Conservation (phyloP, 2,888 invertebrate species). For the Drosophila incognita region DNA sequence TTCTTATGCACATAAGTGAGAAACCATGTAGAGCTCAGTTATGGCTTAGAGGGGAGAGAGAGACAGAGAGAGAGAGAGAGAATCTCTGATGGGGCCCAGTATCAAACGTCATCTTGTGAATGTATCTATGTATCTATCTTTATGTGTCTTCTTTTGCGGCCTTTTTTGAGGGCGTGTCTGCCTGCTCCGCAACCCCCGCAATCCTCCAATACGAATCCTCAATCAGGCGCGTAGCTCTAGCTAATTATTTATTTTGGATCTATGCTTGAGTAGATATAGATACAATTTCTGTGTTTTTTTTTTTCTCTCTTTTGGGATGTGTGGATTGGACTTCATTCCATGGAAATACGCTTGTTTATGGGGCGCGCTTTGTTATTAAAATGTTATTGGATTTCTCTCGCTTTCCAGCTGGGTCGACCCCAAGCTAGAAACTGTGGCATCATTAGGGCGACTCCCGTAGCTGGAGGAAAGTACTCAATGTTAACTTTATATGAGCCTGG, state of each 20-base stretch:
- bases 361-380: conserved; percentile 77
- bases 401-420: conserved; percentile 66
- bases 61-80: background rate
- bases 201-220: conserved; percentile 25
- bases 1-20: conserved; percentile 67
- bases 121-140: conserved; percentile 24
- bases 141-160: conserved; percentile 28
- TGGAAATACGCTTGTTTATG: conserved; percentile 77
- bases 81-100: conserved; percentile 16
- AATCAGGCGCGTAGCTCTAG: conserved; percentile 50
- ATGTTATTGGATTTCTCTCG: conserved; percentile 82
- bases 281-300: conserved; percentile 59
- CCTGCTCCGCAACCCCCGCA: background rate
- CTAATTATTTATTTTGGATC: conserved; percentile 75
- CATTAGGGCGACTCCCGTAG: conserved; percentile 38
- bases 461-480: conserved; percentile 34
- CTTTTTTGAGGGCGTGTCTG: conserved; percentile 71
- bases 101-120: conserved; percentile 47
- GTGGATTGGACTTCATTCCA: conserved; percentile 44
- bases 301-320: background rate
- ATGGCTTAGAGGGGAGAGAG: background rate
- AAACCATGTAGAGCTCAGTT: conserved; percentile 64
- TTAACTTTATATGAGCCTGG: conserved; percentile 48
- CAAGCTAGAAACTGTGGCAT: conserved; percentile 27
- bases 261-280: conserved; percentile 67